Conservation (phyloP, 1,140 invertebrate genomes). For the Hyles euphorbiae region DNA sequence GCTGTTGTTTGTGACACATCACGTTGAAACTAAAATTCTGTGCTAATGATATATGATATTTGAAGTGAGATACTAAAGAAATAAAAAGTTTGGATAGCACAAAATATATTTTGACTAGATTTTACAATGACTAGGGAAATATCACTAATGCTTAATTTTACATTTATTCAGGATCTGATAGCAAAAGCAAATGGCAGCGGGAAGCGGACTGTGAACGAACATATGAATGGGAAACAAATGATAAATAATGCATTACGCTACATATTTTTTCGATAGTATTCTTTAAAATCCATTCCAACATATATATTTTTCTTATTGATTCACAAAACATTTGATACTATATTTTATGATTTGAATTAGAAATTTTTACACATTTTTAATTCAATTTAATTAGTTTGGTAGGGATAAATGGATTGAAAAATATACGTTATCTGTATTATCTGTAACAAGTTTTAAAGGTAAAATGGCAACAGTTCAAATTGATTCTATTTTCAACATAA, state of each 20-base stretch:
- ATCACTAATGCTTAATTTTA: conserved; percentile 14
- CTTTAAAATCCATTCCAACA: too few relatives aligned
- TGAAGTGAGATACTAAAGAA: conserved; percentile 29
- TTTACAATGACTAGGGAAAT: conserved; percentile 20
- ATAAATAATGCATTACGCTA: not conserved
- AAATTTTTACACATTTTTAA: too few relatives aligned
- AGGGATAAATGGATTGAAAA: too few relatives aligned
- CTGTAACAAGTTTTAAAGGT: too few relatives aligned
- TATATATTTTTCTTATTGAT: too few relatives aligned
- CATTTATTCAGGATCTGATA: not conserved
- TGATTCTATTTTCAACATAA: too few relatives aligned
- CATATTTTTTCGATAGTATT: too few relatives aligned
- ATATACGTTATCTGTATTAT: too few relatives aligned
- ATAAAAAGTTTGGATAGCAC: conserved; percentile 29
- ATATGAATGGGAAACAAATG: not conserved
- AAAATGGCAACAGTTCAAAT: too few relatives aligned
- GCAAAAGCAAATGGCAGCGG: not conserved
- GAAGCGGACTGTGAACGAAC: conserved; percentile 2
- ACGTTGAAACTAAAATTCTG: conserved; percentile 25
- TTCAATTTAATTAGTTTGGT: too few relatives aligned
- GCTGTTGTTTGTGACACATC: conserved; percentile 33
- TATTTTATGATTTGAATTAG: too few relatives aligned
- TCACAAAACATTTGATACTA: too few relatives aligned
- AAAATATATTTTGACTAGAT: conserved; percentile 32
- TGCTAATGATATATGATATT: conserved; percentile 34